A percentile compares a stretch with the other conserved stretches of the same genome.
phyloP scores from a whole-genome alignment of 2,113 vertebrate genomes.

The Tichodroma muraria region DNA sequence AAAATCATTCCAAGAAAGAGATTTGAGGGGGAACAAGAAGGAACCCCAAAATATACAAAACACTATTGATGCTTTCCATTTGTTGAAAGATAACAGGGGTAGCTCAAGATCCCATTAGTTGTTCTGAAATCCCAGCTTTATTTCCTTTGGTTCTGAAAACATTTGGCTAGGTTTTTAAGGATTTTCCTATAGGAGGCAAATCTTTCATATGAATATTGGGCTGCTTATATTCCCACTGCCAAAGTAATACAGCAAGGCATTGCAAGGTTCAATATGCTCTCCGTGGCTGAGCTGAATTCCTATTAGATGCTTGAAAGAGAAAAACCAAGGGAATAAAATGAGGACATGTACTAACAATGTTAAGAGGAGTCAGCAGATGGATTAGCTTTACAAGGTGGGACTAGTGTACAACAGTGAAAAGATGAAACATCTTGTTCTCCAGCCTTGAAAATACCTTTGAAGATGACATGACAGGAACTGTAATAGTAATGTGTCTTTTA shows the following conservation, averaged over 20 bases:
- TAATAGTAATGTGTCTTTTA: background rate
- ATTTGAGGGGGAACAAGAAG: background rate
- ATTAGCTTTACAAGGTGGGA: background rate
- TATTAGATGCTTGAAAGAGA: background rate
- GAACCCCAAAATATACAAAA: background rate
- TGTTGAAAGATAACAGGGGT: background rate
- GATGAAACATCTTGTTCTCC: background rate
- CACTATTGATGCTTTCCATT: background rate
- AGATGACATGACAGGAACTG: background rate
- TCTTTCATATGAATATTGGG: background rate
- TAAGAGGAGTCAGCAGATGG: background rate
- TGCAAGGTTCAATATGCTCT: background rate
- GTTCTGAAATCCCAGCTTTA: background rate
- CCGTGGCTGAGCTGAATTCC: background rate
- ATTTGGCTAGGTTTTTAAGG: background rate
- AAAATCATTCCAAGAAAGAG: background rate
- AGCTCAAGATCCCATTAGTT: background rate
- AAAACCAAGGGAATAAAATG: background rate
- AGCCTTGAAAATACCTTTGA: slow-evolving; percentile 6
- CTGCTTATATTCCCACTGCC: background rate
- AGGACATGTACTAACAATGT: background rate
- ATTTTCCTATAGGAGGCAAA: background rate
- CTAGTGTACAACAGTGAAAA: background rate
- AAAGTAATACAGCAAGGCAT: background rate
- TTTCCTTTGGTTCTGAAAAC: background rate